Evolutionary conservation across 2,888 invertebrate genomes (phyloP), one percentile per base, ranked within the genome.

Genomic region (Cryptops parisi): DNA sequence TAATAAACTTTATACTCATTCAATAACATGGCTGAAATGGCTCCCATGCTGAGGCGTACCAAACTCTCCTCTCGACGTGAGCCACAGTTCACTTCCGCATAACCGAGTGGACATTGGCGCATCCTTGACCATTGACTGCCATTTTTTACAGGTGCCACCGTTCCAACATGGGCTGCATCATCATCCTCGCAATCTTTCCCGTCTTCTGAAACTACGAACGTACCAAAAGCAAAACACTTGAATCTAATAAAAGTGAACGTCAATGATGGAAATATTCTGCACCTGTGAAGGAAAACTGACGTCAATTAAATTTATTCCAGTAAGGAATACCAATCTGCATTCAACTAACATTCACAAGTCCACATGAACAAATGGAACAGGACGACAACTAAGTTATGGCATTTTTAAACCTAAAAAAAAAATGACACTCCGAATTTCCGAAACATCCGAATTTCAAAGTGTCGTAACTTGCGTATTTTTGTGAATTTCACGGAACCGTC

Each of bases 271-370:
- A n/a, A n/a, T n/a, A n/a, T n/a, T n/a, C n/a, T n/a, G n/a, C n/a
- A n/a, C n/a, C n/a, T n/a, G n/a, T n/a, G n/a, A n/a, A n/a, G n/a
- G n/a, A n/a, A n/a, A n/a, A n/a, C n/a, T n/a, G n/a, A n/a, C n/a
- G n/a, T n/a, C n/a, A n/a, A n/a, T n/a, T n/a, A n/a, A n/a, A n/a
- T n/a, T 84, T n/a, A n/a, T n/a, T n/a, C n/a, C n/a, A n/a, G n/a
- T n/a, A n/a, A n/a, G n/a, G n/a, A n/a, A n/a, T n/a, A n/a, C n/a
- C n/a, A 74, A 97, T 89, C 93, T 90, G 89, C 97, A 97, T 70
- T 94, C 93, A 66, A 91, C 90, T 71, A 89, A 87, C 70, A 96
- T 96, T 96, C 97, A 97, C 15, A 96, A 79, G 72, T 91, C 94
- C 59, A 89, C 85, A 72, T 93, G 96, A 65, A 89, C 89, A 69